Conservation (phyloP, 2,797 vertebrate species). For the Micropoecilia bifurca region DNA sequence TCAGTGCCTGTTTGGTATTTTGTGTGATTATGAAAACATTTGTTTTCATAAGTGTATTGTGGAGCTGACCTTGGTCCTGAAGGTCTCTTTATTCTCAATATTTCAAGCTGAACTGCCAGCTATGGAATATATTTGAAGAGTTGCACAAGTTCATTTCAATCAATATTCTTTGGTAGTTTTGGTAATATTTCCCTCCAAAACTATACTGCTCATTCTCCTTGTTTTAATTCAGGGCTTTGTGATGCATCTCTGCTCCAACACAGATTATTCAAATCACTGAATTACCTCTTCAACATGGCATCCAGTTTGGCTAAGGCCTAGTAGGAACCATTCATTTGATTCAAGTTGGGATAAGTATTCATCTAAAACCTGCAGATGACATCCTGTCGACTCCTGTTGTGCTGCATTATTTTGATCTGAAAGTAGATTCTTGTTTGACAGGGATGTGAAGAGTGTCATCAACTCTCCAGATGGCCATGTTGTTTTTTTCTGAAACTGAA, state of each 20-base stretch:
- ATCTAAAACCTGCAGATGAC: no score
- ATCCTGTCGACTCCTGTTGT: not conserved
- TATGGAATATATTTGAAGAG: not conserved
- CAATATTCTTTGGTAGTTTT: not conserved
- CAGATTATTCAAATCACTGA: no score
- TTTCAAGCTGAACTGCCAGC: not conserved
- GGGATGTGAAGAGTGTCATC: slow-evolving; percentile 34
- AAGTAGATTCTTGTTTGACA: slow-evolving; percentile 44
- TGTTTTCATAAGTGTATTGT: not conserved
- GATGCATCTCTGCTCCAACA: no score
- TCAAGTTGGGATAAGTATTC: no score
- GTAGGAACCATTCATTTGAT: no score
- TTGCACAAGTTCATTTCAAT: not conserved
- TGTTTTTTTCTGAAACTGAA: slow-evolving; percentile 9
- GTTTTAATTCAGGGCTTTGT: not conserved
- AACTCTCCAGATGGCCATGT: slow-evolving; percentile 22
- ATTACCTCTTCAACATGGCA: no score
- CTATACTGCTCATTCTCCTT: not conserved
- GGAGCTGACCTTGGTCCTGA: slow-evolving; percentile 46
- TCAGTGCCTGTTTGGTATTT: slow-evolving; percentile 7
- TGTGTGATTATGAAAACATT: not conserved
- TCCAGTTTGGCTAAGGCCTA: no score
- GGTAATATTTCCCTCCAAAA: not conserved
- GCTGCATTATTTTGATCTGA: not conserved
- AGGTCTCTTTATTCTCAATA: not conserved